Conservation (phyloP, 2,113 vertebrate genomes). For the Todiramphus saurophagus region DNA sequence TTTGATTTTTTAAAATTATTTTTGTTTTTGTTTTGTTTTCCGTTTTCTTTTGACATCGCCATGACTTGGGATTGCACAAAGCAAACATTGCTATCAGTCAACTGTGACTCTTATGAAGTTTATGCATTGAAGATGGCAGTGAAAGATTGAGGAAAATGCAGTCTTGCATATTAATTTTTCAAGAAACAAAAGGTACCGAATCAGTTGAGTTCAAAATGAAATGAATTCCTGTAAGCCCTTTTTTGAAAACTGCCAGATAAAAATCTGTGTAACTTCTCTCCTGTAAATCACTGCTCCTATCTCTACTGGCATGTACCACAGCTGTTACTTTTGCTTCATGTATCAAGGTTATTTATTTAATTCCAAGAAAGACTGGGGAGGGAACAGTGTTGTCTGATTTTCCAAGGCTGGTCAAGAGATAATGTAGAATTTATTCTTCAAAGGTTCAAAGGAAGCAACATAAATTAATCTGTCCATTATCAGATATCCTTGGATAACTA, state of each 20-base stretch:
- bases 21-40: no score
- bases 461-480: not conserved
- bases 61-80: conserved; percentile 3
- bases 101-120: not conserved
- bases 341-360: conserved; percentile 24
- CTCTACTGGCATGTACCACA: not conserved
- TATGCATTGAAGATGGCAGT: not conserved
- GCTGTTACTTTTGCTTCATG: not conserved
- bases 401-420: conserved; percentile 10
- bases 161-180: not conserved
- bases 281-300: not conserved
- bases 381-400: not conserved
- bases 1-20: no score
- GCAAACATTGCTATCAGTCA: not conserved
- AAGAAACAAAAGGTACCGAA: conserved; percentile 13
- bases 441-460: not conserved
- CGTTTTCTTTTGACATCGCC: not conserved
- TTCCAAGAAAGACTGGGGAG: not conserved
- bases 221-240: not conserved
- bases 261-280: not conserved
- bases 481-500: conserved; percentile 16
- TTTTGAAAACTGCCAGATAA: not conserved
- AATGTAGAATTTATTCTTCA: conserved; percentile 7
- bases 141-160: not conserved
- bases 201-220: not conserved